phyloP scores from a whole-genome alignment of 37 sponge, comb jelly and placozoan species.

The Diacarnus erythraeanus region DNA sequence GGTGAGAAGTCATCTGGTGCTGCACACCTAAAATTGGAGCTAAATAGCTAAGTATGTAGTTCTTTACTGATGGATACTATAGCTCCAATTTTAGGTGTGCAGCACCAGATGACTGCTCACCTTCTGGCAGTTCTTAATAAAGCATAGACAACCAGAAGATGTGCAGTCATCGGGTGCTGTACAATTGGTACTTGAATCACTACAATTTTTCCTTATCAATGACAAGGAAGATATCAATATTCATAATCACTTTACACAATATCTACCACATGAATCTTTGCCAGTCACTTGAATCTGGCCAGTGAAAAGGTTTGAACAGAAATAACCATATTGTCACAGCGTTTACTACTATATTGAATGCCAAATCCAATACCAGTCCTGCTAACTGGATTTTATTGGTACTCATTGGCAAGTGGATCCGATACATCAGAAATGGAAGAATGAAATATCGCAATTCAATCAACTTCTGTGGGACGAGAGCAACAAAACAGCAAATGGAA shows the following conservation, averaged over 20 bases:
- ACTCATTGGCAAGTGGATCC: constrained; percentile 34
- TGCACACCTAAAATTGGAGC: no score
- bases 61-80: no score
- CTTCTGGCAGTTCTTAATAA: no score
- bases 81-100: no score
- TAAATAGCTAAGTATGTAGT: no score
- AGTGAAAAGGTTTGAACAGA: constrained; percentile 65
- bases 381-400: not conserved
- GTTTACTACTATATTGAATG: constrained; percentile 47
- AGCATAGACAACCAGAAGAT: no score
- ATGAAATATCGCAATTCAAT: constrained; percentile 95
- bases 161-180: no score
- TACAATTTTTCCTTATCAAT: no score
- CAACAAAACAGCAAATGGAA: constrained; percentile 28
- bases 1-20: no score
- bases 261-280: constrained; percentile 90
- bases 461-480: constrained; percentile 79
- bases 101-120: no score
- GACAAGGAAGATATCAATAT: no score
- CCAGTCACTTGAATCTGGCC: constrained; percentile 37
- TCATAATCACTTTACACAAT: not conserved
- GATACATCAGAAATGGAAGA: constrained; percentile 73
- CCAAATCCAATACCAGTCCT: constrained; percentile 32
- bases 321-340: constrained; percentile 60
- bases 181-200: no score